Evolutionary conservation across 2,888 invertebrate genomes (phyloP), one percentile per base, ranked within the genome.

Genomic region (Trichogramma dendrolimi): DNA sequence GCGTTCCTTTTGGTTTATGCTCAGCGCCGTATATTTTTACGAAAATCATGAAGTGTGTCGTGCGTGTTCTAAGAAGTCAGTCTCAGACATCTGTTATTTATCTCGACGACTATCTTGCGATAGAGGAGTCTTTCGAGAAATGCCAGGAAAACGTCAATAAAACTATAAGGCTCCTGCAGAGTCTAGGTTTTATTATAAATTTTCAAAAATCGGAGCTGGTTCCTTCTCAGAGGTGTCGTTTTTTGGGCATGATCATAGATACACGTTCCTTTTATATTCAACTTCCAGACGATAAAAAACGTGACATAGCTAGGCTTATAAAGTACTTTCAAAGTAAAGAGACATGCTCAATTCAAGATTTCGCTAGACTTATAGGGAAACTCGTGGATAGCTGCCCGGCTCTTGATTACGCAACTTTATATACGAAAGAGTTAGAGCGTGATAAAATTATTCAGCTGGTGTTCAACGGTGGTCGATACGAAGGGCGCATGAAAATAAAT

Each of bases 1-100:
- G 65, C 14, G 55, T 72, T 6, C 72, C 72, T 6, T 71, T 71
- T 55, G 71, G 71, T 5, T 41, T 72, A 8, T 67, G 68, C 27
- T 67, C 67, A 11, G 68, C 68, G 3, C 71, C 72, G 8, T 72
- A 52, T 54, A 52, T 71, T 8, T 72, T 72, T 59, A 71, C 72
- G 6, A 72, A 73, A 60, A 48, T 72, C 10, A 56, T 66, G 51
- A 66, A 62, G 61, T 50, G 51, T 6, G 10, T 53, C 27, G 54
- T 46, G 10, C n/a, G 14, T 5, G 10, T 11, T 11, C 14, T 56
- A 40, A 46, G 61, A 43, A 43, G 59, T 1, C 55, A 11, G 11
- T 60, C 58, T 4, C 58, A 54, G 8, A 59, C 38, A 43, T 65
- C 62, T 11, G 63, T 63, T 0, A 58, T 65, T 2, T 67, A 65